Conservation (phyloP, 2,113 vertebrate species). For the Dasyurus viverrinus region DNA sequence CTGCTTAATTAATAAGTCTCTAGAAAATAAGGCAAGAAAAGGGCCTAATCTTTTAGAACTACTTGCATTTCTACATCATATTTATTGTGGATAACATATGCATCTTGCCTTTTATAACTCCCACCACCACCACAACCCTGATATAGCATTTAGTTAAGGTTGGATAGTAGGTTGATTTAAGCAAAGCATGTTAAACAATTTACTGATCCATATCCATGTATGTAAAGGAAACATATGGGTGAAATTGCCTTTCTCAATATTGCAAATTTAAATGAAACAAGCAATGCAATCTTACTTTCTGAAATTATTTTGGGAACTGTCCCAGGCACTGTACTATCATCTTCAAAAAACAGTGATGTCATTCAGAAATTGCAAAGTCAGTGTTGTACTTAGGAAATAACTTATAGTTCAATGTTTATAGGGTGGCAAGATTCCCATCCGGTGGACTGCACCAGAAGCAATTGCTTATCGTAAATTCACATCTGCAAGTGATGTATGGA, state of each 20-base stretch:
- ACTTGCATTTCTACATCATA: conserved; percentile 63
- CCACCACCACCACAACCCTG: conserved; percentile 63
- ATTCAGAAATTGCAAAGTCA: conserved; percentile 36
- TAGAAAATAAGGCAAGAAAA: conserved; percentile 66
- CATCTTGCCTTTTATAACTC: conserved; percentile 58
- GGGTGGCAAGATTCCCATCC: conserved; percentile 99
- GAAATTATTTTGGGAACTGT: conserved; percentile 36
- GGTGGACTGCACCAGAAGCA: conserved; percentile 98
- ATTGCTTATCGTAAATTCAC: conserved; percentile 99
- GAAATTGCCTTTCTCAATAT: conserved; percentile 63
- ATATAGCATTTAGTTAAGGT: conserved; percentile 65
- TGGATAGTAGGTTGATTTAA: conserved; percentile 66
- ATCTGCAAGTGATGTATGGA: conserved; percentile 97
- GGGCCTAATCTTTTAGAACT: conserved; percentile 47
- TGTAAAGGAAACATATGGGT: conserved; percentile 74
- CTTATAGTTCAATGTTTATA: conserved; percentile 77
- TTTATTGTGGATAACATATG: conserved; percentile 51
- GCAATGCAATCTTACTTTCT: conserved; percentile 49
- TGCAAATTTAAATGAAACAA: conserved; percentile 64
- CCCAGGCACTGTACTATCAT: conserved; percentile 28
- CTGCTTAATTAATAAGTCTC: conserved; percentile 55
- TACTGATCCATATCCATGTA: conserved; percentile 64
- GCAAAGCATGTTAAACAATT: conserved; percentile 74
- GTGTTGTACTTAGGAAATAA: background rate
- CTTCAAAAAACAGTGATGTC: conserved; percentile 11